phyloP scores from a whole-genome alignment of 2,888 invertebrate species.

The Amiota communis region DNA sequence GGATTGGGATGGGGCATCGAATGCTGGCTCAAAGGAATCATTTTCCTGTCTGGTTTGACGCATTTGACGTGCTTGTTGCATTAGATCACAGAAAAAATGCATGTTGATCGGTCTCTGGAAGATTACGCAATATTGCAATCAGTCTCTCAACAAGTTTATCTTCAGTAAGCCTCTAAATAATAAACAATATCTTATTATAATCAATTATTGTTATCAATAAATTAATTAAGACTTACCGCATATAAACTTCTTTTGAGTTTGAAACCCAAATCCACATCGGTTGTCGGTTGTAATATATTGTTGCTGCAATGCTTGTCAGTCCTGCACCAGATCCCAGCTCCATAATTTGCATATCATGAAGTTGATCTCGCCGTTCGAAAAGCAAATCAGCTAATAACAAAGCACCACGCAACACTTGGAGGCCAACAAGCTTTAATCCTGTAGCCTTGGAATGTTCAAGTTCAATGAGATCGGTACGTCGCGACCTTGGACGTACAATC shows the following conservation, averaged over 20 bases:
- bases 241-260: constrained; percentile 83
- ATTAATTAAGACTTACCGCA: constrained; percentile 75
- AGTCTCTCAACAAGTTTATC: constrained; percentile 89
- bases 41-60: constrained; percentile 77
- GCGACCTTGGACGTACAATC: constrained; percentile 74
- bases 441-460: constrained; percentile 86
- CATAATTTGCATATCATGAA: constrained; percentile 75
- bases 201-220: constrained; percentile 41
- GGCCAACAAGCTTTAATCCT: constrained; percentile 82
- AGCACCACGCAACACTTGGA: constrained; percentile 93
- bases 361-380: constrained; percentile 75
- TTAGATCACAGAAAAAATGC: constrained; percentile 90
- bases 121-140: constrained; percentile 78
- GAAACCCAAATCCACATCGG: constrained; percentile 85
- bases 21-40: constrained; percentile 70
- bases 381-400: constrained; percentile 86
- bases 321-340: constrained; percentile 94
- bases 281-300: constrained; percentile 82
- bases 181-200: not conserved
- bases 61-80: constrained; percentile 77
- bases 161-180: constrained; percentile 92
- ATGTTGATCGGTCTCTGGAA: constrained; percentile 83
- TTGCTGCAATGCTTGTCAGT: constrained; percentile 86
- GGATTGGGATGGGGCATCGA: constrained; percentile 77
- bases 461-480: constrained; percentile 75